Evolutionary conservation across 1,140 invertebrate genomes (phyloP).

Genomic region (Atta texana): DNA sequence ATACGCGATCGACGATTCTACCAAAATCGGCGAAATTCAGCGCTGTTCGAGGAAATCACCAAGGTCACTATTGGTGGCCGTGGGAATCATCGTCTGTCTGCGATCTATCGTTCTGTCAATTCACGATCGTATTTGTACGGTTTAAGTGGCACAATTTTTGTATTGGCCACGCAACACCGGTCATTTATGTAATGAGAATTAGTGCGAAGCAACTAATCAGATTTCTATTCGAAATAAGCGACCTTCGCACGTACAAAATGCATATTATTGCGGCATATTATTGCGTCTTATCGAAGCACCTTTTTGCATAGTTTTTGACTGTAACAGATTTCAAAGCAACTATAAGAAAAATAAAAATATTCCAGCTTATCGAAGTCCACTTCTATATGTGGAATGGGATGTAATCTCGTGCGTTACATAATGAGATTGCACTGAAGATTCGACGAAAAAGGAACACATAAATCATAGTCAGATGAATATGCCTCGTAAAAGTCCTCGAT

Average conservation of each 20-base stretch:
- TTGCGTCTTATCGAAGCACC: background rate
- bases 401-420: background rate
- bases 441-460: background rate
- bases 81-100: constrained; percentile 1
- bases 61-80: constrained; percentile 6
- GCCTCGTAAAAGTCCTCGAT: background rate
- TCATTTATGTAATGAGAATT: constrained; percentile 11
- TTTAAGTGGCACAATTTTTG: background rate
- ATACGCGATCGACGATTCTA: background rate
- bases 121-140: background rate
- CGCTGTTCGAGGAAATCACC: background rate
- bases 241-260: background rate
- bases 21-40: constrained; percentile 56
- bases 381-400: background rate
- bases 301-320: background rate
- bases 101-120: background rate
- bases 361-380: background rate
- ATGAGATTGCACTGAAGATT: background rate
- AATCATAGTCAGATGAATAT: background rate
- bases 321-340: background rate
- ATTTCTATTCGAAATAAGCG: background rate
- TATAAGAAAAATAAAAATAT: background rate
- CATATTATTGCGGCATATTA: constrained; percentile 1
- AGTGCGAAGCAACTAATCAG: background rate
- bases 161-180: background rate